phyloP scores from a whole-genome alignment of 2,113 vertebrate species.

The Illadopsis cleaveri region DNA sequence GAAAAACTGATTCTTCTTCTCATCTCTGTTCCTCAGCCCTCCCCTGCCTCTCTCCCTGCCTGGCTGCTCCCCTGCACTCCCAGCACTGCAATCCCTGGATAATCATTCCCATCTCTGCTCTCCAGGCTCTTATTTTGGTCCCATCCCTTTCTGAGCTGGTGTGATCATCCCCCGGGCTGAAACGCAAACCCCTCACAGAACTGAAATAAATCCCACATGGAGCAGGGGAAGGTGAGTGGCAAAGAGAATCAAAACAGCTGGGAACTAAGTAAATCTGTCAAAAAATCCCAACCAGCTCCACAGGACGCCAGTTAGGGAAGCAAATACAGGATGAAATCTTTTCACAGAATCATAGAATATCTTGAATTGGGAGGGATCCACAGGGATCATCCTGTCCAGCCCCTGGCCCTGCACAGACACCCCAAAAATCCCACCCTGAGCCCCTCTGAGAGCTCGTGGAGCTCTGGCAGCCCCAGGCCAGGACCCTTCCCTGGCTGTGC shows the following conservation, averaged over 20 bases:
- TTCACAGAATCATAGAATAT: neutral
- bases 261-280: neutral
- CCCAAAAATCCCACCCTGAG: neutral
- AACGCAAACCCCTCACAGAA: neutral
- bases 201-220: neutral
- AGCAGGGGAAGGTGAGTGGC: neutral
- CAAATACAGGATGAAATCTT: neutral
- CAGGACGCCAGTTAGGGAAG: neutral
- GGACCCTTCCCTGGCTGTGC: neutral
- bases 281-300: accelerated
- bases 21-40: neutral
- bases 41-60: neutral
- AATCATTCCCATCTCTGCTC: neutral
- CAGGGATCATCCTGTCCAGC: neutral
- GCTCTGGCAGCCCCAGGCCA: no score
- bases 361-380: neutral
- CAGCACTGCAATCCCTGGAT: neutral
- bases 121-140: neutral
- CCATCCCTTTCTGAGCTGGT: neutral
- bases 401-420: neutral
- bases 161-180: accelerated
- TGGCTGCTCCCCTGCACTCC: neutral
- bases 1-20: neutral
- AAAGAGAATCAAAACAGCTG: neutral
- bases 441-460: neutral